Base-by-base conservation (phyloP, 1,140 invertebrate genomes). In the Rhagoletis pomonella region DNA sequence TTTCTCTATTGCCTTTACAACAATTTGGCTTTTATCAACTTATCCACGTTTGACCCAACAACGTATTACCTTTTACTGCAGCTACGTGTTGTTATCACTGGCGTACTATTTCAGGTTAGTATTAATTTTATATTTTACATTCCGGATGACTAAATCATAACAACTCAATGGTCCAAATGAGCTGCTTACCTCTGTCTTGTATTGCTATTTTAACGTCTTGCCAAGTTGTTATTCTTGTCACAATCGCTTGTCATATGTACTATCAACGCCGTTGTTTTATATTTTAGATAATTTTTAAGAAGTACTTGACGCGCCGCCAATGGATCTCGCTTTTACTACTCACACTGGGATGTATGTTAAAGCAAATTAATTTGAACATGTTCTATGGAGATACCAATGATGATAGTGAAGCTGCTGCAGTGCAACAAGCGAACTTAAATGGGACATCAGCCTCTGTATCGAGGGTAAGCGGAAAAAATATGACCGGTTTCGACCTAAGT, bases 31-130 rank as follows among this genome's bases (percentile, higher is more conserved):
- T 99, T 98, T 94, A 95, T 97, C 39, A 99, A 99, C 94, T 94
- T 99, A 88, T 96, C 96, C 29, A 95, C 95, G 42, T 99, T 98
- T 94, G 98, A 99, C 93, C 98, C 98, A 6, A 99, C 98, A 10
- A 98, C 98, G 9, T 99, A 99, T 91, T 98, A 97, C 93, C 94
- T 99, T 47, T 94, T 99, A n/a, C 94, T 99, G 7, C 98, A 99
- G 94, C 95, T 99, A 86, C 94, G 98, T 90, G 98, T 99, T 47
- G 97, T 99, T 47, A 94, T 99, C 2, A 99, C 98, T 59, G 98
- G 97, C 85, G 94, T 99, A 88, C 94, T 99, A 50, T 99, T 98
- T 94, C 98, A 99, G 95, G 97, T 98, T 95, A 91, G 90, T 86
- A 64, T 55, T 14, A 44, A 29, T 1, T 12, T 47, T 19, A 12